A percentile compares a stretch with the other conserved stretches of the same genome.
phyloP scores from a whole-genome alignment of 1,140 invertebrate species.

The Drosophila rufa region DNA sequence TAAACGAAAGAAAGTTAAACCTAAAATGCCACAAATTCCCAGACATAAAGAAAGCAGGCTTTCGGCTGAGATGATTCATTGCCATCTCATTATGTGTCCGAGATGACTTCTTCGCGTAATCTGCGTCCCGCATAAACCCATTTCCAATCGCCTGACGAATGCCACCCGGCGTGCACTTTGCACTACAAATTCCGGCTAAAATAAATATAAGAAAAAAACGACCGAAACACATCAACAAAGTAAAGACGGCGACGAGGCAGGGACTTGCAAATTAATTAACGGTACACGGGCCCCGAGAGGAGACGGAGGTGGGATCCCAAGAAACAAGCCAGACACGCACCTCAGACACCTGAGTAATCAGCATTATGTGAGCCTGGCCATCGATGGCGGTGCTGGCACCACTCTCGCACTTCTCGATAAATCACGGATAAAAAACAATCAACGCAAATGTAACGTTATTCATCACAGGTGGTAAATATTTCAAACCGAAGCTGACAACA shows the following conservation, averaged over 20 bases:
- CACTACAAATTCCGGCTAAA: slow-evolving; percentile 54
- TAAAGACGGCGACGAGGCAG: slow-evolving; percentile 24
- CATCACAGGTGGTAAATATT: slow-evolving; percentile 83
- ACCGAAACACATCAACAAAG: slow-evolving; percentile 28
- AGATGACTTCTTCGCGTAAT: slow-evolving; percentile 8
- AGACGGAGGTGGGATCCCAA: slow-evolving; percentile 18
- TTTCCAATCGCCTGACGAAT: slow-evolving; percentile 34
- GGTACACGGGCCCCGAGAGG: slow-evolving; percentile 60
- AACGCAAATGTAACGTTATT: slow-evolving; percentile 80
- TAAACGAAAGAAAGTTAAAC: slow-evolving; percentile 3
- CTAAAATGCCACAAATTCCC: slow-evolving; percentile 2
- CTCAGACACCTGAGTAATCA: slow-evolving; percentile 78
- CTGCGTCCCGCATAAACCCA: slow-evolving; percentile 36
- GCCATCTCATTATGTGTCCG: slow-evolving; percentile 3
- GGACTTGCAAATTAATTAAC: slow-evolving; percentile 81
- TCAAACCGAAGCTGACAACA: slow-evolving; percentile 71
- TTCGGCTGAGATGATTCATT: background rate
- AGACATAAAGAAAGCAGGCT: slow-evolving; percentile 1
- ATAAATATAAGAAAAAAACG: slow-evolving; percentile 20
- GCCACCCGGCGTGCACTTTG: slow-evolving; percentile 56
- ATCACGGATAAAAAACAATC: slow-evolving; percentile 73
- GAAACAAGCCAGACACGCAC: slow-evolving; percentile 43
- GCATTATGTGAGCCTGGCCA: slow-evolving; percentile 75
- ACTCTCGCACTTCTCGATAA: slow-evolving; percentile 65
- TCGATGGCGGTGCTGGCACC: slow-evolving; percentile 46